Conservation (phyloP, 1,140 invertebrate species). For the Bradynema listronoti region DNA sequence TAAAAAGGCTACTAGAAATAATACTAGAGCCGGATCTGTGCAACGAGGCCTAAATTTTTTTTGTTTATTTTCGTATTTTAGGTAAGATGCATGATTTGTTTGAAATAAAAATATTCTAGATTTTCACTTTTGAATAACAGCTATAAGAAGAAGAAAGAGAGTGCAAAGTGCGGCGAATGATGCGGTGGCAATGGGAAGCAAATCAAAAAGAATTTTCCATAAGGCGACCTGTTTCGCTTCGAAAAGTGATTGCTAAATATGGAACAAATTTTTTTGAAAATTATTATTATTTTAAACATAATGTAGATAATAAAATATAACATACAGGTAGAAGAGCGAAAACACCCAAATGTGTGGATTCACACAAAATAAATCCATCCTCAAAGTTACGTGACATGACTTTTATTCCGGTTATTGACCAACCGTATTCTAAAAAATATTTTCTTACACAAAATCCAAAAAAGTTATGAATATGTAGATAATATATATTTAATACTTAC, state of each 20-base stretch:
- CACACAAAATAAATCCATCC: constrained; percentile 38
- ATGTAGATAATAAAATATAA: neutral
- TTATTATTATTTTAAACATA: neutral
- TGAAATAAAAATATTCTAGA: constrained; percentile 3
- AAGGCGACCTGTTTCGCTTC: constrained; percentile 3
- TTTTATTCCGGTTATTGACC: constrained; percentile 41
- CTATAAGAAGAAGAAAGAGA: constrained; percentile 29
- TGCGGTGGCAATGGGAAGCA: constrained; percentile 25
- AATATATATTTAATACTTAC: constrained; percentile 5
- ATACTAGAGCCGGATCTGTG: constrained; percentile 18
- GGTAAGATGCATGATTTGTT: neutral
- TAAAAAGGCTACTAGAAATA: constrained; percentile 13
- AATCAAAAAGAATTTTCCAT: constrained; percentile 7
- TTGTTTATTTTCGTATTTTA: constrained; percentile 1
- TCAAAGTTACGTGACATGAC: constrained; percentile 40
- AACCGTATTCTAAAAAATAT: constrained; percentile 19
- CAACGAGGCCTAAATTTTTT: constrained; percentile 2
- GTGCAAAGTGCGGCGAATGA: constrained; percentile 16
- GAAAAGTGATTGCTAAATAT: constrained; percentile 33
- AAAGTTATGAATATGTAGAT: too few relatives aligned
- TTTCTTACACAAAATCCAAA: neutral
- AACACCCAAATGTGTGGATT: constrained; percentile 22
- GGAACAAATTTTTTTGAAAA: neutral
- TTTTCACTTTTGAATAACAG: constrained; percentile 18
- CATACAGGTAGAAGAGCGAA: constrained; percentile 41